Percentiles rank a stretch among this genome's conserved stretches.
phyloP scores from a whole-genome alignment of 2,888 invertebrate genomes.

The Phengaris arion region DNA sequence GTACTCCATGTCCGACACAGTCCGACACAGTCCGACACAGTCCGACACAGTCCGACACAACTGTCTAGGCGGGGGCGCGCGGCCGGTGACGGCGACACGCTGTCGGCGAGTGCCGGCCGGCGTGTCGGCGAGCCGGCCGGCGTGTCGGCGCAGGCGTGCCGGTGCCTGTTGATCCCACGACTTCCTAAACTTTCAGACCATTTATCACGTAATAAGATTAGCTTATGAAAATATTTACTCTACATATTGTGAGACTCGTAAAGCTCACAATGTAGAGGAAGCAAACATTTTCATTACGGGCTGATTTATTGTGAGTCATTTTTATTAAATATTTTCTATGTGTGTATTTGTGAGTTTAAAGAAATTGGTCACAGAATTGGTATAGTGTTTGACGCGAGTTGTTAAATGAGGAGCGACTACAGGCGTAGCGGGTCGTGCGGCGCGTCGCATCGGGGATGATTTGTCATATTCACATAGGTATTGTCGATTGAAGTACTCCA shows the following conservation, averaged over 20 bases:
- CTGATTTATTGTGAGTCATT: no score
- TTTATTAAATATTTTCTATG: no score
- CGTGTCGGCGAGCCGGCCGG: background rate
- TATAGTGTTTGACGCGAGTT: no score
- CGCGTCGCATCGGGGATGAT: no score
- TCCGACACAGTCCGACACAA: background rate
- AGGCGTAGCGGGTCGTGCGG: no score
- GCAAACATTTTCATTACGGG: no score
- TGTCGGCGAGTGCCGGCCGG: constrained; percentile 7
- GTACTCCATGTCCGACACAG: background rate
- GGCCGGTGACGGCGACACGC: background rate
- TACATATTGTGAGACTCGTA: background rate
- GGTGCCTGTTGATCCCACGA: constrained; percentile 3
- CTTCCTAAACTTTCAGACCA: background rate
- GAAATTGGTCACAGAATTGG: no score
- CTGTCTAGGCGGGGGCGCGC: background rate
- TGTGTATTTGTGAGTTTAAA: no score
- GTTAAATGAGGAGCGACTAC: no score
- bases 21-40: background rate
- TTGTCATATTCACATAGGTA: no score
- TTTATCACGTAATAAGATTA: background rate
- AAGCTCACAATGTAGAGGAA: no score
- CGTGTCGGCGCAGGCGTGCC: background rate
- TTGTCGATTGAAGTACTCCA: no score
- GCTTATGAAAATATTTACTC: background rate